phyloP scores from a whole-genome alignment of 2,113 vertebrate species.

The Ammodytes marinus region DNA sequence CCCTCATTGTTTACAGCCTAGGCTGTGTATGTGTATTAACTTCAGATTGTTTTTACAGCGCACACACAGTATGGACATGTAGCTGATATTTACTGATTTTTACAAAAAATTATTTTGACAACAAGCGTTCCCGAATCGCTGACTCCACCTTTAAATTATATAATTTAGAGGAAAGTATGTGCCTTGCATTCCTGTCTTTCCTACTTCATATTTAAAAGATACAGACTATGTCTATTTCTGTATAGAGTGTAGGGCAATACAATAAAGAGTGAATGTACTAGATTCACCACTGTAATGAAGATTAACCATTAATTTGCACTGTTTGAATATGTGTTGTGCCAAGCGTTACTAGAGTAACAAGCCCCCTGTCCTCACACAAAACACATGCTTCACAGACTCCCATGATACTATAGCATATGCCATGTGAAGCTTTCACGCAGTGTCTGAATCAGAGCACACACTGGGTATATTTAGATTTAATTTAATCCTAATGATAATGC shows the following conservation, averaged over 20 bases:
- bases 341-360: constrained; percentile 29
- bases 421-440: constrained; percentile 37
- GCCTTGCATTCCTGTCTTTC: background rate
- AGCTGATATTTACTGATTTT: too few relatives aligned
- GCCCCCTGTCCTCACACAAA: constrained; percentile 24
- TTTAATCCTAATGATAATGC: constrained; percentile 25
- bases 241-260: background rate
- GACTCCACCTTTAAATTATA: constrained; percentile 6
- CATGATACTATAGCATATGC: constrained; percentile 26
- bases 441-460: constrained; percentile 5
- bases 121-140: too few relatives aligned
- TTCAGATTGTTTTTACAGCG: too few relatives aligned
- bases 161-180: background rate
- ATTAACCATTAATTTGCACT: background rate
- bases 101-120: too few relatives aligned
- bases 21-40: too few relatives aligned
- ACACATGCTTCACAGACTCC: constrained; percentile 34
- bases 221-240: constrained; percentile 10
- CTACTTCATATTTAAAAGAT: constrained; percentile 10
- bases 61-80: too few relatives aligned
- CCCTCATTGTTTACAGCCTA: too few relatives aligned
- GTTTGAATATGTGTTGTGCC: constrained; percentile 21
- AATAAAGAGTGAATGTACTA: background rate
- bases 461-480: constrained; percentile 30
- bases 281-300: background rate